These are phyloP conservation scores for Incurvaria masculella DNA, from an alignment of 2,888 invertebrate genomes.

Conservation along the genomic window DNA sequence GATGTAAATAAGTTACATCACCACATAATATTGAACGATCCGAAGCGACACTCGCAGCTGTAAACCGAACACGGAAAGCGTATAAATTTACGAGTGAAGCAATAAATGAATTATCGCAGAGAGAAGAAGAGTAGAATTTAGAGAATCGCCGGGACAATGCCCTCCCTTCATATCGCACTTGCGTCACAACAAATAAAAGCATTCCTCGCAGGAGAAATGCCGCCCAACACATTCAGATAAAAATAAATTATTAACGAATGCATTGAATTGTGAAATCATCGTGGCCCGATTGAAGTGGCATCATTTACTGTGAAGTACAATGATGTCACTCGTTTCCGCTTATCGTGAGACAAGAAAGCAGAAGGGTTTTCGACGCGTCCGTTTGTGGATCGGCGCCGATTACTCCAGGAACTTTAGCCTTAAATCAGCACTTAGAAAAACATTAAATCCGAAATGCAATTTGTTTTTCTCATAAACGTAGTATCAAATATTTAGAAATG, in stretches of 20 bases:
- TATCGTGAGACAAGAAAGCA: not conserved
- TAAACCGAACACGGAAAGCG: not conserved
- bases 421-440: too few relatives aligned
- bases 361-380: not conserved
- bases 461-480: too few relatives aligned
- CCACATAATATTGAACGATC: not conserved
- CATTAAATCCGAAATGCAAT: too few relatives aligned
- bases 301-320: slow-evolving; percentile 25
- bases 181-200: slow-evolving; percentile 24
- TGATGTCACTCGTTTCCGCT: not conserved
- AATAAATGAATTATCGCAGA: not conserved
- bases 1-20: not conserved
- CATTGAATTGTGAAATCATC: slow-evolving; percentile 39
- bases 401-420: too few relatives aligned
- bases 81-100: not conserved
- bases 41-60: not conserved
- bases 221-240: slow-evolving; percentile 7
- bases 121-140: not conserved
- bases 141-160: slow-evolving; percentile 24
- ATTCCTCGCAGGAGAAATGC: slow-evolving; percentile 20
- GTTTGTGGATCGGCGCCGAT: not conserved
- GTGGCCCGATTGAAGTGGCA: slow-evolving; percentile 20
- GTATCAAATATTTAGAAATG: too few relatives aligned
- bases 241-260: slow-evolving; percentile 30
- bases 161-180: slow-evolving; percentile 29